Base-by-base conservation (phyloP, 2,888 invertebrate genomes). In the Augiades crinisus region DNA sequence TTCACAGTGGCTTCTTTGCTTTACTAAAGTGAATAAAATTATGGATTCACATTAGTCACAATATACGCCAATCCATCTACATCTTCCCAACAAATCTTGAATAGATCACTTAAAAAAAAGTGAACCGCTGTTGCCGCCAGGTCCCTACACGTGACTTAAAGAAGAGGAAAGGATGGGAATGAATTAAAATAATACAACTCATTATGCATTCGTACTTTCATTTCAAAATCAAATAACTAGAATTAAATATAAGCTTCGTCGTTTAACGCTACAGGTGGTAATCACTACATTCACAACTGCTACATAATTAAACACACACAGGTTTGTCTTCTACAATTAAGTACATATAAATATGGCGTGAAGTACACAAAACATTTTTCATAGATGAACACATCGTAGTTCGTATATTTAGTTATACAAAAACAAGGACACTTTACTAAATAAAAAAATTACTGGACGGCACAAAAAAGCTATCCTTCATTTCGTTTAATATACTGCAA, bases 371-470 rank as follows among this genome's bases (percentile, higher is more conserved):
- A 10, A 62, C 54, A 59, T 45, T 55, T 62, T 62, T 60, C 59
- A 63, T 59, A 72, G 53, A 22, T 82, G 81, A 82, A 81, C 81
- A 82, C 82, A 81, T 75, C 54, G 43, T 44, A 69, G 60, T 72
- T 72, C 66, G 67, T 70, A 68, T 62, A 66, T 68, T 67, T 61
- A 59, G 59, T 64, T 54, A 65, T 63, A 57, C 62, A 64, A 70
- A 72, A 78, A 67, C 72, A 75, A 78, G 71, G 65, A 58, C 68
- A 73, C 78, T 78, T 75, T 57, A 67, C 30, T 19, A 47, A 70
- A 68, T 55, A 47, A 67, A 75, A 60, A 65, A 64, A 59, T 61
- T 37, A 50, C 58, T 80, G 83, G 83, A 83, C 83, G 82, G 83
- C 75, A 71, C 69, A 60, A 38, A 36, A n/a, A 51, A 47, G 40